Percentiles rank a stretch among this genome's conserved stretches.
Evolutionary conservation across 92 coral and sea anemone genomes (phyloP).

Genomic region (Anthopleura xanthogrammica): DNA sequence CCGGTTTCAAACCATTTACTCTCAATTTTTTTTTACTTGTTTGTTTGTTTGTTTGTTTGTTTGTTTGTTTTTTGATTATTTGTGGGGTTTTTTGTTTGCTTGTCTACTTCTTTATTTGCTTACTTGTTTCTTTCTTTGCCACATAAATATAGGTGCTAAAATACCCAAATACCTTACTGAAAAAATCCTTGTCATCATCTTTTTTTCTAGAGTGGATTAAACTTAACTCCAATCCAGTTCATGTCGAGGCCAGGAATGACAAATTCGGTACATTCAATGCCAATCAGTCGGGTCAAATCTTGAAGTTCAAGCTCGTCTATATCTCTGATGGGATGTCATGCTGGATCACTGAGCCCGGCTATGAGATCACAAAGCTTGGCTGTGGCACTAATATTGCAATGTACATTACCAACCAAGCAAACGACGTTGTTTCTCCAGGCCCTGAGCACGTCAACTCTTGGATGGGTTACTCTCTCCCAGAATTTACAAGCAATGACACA

Average conservation of each 20-base stretch:
- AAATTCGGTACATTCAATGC: background rate
- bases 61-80: too few species aligned
- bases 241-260: background rate
- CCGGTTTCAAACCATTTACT: too few species aligned
- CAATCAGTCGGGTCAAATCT: background rate
- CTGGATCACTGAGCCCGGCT: background rate
- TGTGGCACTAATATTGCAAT: background rate
- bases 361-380: background rate
- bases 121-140: too few species aligned
- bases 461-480: too few species aligned
- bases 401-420: background rate
- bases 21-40: too few species aligned
- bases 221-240: slow-evolving; percentile 7
- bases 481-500: background rate
- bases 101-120: too few species aligned
- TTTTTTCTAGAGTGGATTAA: slow-evolving; percentile 2
- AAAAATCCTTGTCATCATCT: background rate
- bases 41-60: too few species aligned
- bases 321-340: slow-evolving; percentile 9
- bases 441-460: too few species aligned
- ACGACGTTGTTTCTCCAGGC: background rate
- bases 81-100: too few species aligned
- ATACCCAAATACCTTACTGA: too few species aligned
- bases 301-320: slow-evolving; percentile 12
- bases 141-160: too few species aligned